Evolutionary conservation across 1,140 invertebrate genomes (phyloP).

Genomic region (Zaprionus ghesquierei): DNA sequence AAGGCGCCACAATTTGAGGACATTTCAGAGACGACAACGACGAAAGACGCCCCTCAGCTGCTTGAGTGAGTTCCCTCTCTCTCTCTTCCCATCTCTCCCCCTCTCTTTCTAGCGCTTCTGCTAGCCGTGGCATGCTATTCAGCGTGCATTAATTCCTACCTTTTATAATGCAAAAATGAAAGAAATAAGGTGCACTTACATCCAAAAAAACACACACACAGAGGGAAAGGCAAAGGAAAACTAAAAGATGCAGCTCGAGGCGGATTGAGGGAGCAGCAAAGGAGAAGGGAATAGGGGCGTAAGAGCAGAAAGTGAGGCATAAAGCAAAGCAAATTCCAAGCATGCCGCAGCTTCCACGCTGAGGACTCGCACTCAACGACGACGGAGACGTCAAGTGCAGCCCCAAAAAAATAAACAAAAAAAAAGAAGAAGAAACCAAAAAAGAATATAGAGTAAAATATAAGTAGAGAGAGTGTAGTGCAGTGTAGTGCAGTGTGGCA

Average conservation of each 20-base stretch:
- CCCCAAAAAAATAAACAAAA: constrained; percentile 31
- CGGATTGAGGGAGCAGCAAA: not conserved
- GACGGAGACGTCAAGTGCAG: constrained; percentile 58
- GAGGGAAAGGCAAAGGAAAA: constrained; percentile 5
- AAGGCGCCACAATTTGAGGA: constrained; percentile 37
- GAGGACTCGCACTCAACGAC: constrained; percentile 68
- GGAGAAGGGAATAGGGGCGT: not conserved
- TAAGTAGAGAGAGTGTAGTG: not conserved
- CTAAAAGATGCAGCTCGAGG: not conserved
- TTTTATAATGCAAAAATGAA: constrained; percentile 77
- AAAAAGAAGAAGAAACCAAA: constrained; percentile 15
- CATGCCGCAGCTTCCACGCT: constrained; percentile 62
- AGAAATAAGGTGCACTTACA: constrained; percentile 42
- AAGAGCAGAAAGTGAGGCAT: constrained; percentile 38
- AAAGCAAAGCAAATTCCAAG: constrained; percentile 80
- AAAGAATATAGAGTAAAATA: constrained; percentile 9
- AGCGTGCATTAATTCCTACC: constrained; percentile 75
- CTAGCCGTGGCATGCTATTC: constrained; percentile 17
- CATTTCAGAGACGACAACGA: constrained; percentile 29
- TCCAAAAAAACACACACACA: not conserved
- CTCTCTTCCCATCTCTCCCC: not conserved
- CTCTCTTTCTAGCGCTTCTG: not conserved
- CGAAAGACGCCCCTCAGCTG: not conserved
- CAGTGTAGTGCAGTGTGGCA: constrained; percentile 13
- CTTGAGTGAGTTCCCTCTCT: not conserved